phyloP scores from a whole-genome alignment of 2,797 vertebrate species.

The Phrynocephalus vlangalii region DNA sequence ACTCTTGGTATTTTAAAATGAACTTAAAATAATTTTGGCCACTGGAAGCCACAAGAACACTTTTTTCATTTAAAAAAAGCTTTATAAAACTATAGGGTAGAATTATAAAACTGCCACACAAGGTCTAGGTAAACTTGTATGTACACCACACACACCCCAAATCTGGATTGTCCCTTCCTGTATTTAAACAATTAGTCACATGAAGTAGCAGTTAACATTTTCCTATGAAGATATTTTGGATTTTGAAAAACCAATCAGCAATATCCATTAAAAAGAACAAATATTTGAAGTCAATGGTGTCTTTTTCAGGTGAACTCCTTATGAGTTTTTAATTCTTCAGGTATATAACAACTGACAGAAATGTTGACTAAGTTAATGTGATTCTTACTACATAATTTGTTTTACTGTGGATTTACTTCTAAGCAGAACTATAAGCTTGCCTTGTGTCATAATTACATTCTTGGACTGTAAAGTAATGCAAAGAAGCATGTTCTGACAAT shows the following conservation, averaged over 20 bases:
- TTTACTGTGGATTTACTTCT: neutral
- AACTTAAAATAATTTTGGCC: no score
- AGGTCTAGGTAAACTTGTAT: no score
- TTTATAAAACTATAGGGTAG: no score
- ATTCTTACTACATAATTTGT: neutral
- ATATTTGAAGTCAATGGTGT: neutral
- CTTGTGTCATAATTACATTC: neutral
- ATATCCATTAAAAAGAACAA: neutral
- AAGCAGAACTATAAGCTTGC: neutral
- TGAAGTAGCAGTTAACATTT: neutral
- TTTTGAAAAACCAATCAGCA: neutral
- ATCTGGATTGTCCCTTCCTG: no score
- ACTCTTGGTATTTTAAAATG: no score
- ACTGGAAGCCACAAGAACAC: no score
- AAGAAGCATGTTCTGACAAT: conserved; percentile 9
- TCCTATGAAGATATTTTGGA: neutral
- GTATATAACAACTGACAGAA: neutral
- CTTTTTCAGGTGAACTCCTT: conserved; percentile 23
- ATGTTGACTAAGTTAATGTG: neutral
- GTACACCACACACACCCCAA: no score
- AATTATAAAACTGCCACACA: no score
- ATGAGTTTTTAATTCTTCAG: no score
- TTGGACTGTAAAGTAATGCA: neutral
- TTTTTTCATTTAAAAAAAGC: no score
- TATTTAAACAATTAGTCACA: neutral